phyloP scores from a whole-genome alignment of 2,113 vertebrate species.

The Pteruthius melanotis region DNA sequence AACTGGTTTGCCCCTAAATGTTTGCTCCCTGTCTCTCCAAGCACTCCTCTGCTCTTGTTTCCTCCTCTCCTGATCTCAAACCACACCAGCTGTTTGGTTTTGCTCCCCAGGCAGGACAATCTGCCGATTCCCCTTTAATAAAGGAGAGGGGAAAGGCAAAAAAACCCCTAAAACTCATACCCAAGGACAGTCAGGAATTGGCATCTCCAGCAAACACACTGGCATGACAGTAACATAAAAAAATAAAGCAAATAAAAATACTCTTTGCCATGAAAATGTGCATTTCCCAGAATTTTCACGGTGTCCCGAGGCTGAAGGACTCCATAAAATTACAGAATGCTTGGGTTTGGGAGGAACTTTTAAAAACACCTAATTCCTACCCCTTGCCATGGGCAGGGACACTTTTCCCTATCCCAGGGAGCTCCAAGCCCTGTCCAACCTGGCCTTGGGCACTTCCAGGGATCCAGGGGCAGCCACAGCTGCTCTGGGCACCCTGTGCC shows the following conservation, averaged over 20 bases:
- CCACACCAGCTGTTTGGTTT: neutral
- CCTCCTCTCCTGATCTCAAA: neutral
- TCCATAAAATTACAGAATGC: neutral
- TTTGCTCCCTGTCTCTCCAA: neutral
- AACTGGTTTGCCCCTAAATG: neutral
- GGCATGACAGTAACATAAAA: neutral
- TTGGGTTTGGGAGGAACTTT: neutral
- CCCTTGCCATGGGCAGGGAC: neutral
- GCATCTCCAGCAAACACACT: neutral
- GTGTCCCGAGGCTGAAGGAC: fast-evolving
- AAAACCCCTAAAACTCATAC: neutral
- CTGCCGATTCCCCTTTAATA: neutral
- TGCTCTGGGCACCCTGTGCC: neutral
- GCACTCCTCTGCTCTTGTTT: neutral
- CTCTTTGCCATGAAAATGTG: neutral
- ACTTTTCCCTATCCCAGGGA: fast-evolving
- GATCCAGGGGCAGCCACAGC: neutral
- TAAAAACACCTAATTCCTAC: neutral
- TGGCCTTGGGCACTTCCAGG: neutral
- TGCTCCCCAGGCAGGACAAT: constrained; percentile 6
- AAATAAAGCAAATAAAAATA: neutral
- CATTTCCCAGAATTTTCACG: neutral
- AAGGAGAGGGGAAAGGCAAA: neutral
- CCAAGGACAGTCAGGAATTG: neutral
- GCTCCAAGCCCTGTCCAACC: neutral